A percentile compares a stretch with the other conserved stretches of the same genome.
Evolutionary conservation across 2,888 invertebrate species (phyloP).

Genomic region (Eristalis pertinax): DNA sequence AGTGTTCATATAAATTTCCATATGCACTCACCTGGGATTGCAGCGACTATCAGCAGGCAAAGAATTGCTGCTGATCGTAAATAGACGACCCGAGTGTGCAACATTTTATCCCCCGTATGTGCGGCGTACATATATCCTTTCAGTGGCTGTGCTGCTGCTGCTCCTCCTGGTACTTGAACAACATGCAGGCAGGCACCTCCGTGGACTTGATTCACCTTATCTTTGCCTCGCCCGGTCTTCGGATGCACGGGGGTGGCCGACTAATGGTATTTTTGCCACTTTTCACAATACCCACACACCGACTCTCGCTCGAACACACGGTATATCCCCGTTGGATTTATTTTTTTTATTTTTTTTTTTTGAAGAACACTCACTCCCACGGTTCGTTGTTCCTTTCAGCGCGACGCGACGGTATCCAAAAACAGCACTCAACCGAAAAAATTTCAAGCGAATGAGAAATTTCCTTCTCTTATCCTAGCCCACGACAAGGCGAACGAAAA

Average conservation of each 20-base stretch:
- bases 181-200: conserved; percentile 43
- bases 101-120: conserved; percentile 61
- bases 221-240: conserved; percentile 12
- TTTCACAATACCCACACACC: conserved; percentile 27
- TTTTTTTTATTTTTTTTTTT: conserved; percentile 52
- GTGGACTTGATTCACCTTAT: conserved; percentile 54
- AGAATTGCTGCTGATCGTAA: conserved; percentile 72
- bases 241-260: not conserved
- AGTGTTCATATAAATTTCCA: conserved; percentile 69
- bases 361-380: conserved; percentile 3
- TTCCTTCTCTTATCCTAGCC: conserved; percentile 45
- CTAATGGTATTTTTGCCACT: conserved; percentile 53
- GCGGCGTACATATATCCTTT: not conserved
- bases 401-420: conserved; percentile 49
- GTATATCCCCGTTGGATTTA: conserved; percentile 61
- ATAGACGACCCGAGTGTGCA: conserved; percentile 72
- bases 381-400: conserved; percentile 17
- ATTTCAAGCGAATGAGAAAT: conserved; percentile 40
- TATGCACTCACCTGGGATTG: conserved; percentile 72
- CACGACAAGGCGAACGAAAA: not conserved
- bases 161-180: conserved; percentile 5
- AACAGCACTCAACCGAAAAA: conserved; percentile 38
- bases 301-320: not conserved
- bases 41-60: conserved; percentile 72
- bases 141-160: too few relatives aligned